These are phyloP conservation scores for Microctenopoma stevenorrisi DNA, from an alignment of 2,797 vertebrate genomes.

Conservation along the genomic window DNA sequence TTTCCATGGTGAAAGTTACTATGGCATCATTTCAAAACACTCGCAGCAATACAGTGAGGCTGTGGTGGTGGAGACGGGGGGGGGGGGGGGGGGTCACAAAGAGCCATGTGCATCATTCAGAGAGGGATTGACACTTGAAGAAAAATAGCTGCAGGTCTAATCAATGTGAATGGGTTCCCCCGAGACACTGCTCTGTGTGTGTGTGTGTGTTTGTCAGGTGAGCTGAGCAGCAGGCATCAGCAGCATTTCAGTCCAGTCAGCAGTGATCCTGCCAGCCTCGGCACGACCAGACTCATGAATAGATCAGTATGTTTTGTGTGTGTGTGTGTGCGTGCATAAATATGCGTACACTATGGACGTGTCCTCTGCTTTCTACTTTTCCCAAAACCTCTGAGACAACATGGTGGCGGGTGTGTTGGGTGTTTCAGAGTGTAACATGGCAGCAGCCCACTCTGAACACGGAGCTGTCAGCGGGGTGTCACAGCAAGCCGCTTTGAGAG, in stretches of 20 bases:
- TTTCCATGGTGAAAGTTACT: conserved; percentile 75
- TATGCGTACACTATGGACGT: conserved; percentile 7
- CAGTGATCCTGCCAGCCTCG: conserved; percentile 71
- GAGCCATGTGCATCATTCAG: conserved; percentile 61
- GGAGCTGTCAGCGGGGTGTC: conserved; percentile 21
- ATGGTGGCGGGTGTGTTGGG: not conserved
- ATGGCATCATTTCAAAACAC: conserved; percentile 52
- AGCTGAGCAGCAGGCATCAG: conserved; percentile 78
- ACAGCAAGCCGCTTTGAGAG: conserved; percentile 27
- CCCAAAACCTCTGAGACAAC: conserved; percentile 2
- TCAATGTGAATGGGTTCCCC: conserved; percentile 73
- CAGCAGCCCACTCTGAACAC: conserved; percentile 8
- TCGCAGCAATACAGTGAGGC: not conserved
- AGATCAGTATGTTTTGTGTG: conserved; percentile 63
- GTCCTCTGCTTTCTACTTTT: conserved; percentile 24
- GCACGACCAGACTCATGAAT: conserved; percentile 75
- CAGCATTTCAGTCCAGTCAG: conserved; percentile 80
- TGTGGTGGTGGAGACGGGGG: not conserved
- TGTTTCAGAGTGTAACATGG: conserved; percentile 4
- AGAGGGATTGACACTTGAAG: conserved; percentile 74
- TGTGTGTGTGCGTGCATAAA: conserved; percentile 22
- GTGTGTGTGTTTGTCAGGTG: conserved; percentile 59
- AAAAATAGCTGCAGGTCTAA: conserved; percentile 79
- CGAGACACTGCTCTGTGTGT: conserved; percentile 40
- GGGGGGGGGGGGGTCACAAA: not conserved